phyloP scores from a whole-genome alignment of 2,888 invertebrate species.

The Gastrophysa polygoni region DNA sequence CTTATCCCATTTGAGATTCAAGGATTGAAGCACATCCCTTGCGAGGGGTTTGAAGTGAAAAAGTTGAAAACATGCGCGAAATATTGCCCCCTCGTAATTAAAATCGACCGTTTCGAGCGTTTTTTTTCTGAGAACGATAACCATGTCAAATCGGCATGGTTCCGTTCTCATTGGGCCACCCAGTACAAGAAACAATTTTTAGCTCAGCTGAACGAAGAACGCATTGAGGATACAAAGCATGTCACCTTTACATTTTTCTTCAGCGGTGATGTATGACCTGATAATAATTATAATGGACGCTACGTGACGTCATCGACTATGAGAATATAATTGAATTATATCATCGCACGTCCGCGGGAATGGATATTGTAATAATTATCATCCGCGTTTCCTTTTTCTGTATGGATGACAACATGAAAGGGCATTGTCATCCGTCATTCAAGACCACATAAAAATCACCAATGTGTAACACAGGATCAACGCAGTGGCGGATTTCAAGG shows the following conservation, averaged over 20 bases:
- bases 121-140: too few species aligned
- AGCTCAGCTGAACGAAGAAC: too few species aligned
- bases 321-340: conserved; percentile 13
- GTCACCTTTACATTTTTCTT: neutral
- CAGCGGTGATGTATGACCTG: neutral
- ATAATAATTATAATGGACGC: neutral
- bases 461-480: neutral
- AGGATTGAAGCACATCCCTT: too few species aligned
- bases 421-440: conserved; percentile 6
- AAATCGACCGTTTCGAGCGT: too few species aligned
- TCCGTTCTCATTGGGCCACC: too few species aligned
- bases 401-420: conserved; percentile 15
- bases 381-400: neutral
- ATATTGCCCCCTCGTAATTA: too few species aligned
- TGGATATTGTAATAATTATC: conserved; percentile 9
- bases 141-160: too few species aligned
- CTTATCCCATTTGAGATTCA: too few species aligned
- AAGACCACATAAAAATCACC: neutral
- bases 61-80: too few species aligned
- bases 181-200: too few species aligned
- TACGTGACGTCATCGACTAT: neutral
- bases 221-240: neutral
- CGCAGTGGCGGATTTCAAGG: neutral
- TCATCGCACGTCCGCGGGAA: conserved; percentile 16
- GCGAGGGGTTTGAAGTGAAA: too few species aligned